These are phyloP conservation scores for Microchirus variegatus DNA, from an alignment of 2,797 vertebrate genomes.

Conservation along the genomic window DNA sequence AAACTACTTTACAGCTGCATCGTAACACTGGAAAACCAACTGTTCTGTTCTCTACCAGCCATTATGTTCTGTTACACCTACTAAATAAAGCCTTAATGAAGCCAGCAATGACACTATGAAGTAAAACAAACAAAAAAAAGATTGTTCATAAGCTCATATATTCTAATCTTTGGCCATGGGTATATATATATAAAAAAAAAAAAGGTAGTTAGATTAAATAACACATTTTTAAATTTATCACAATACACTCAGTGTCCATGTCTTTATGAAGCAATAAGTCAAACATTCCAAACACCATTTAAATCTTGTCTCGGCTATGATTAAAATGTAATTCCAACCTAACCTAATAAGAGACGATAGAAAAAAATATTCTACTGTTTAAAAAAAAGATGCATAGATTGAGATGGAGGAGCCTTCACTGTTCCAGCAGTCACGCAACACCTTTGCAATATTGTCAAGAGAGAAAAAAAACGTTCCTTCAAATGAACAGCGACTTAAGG, in stretches of 20 bases:
- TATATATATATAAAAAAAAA: slow-evolving; percentile 7
- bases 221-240: background rate
- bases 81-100: background rate
- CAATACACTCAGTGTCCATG: background rate
- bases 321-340: too few species aligned
- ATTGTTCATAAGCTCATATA: slow-evolving; percentile 22
- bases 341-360: too few species aligned
- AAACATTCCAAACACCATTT: slow-evolving; percentile 20
- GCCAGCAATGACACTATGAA: background rate
- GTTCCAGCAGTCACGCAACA: slow-evolving; percentile 12
- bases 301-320: background rate
- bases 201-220: background rate
- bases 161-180: slow-evolving; percentile 41
- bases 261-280: slow-evolving; percentile 20
- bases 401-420: slow-evolving; percentile 3
- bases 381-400: slow-evolving; percentile 53
- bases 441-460: slow-evolving; percentile 14
- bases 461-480: slow-evolving; percentile 16
- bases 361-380: background rate
- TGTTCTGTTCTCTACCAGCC: background rate
- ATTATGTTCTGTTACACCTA: background rate
- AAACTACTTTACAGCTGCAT: slow-evolving; percentile 32
- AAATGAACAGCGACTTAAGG: slow-evolving; percentile 73
- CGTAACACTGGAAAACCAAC: background rate
- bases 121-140: slow-evolving; percentile 6